Evolutionary conservation across 2,113 vertebrate species (phyloP).

Genomic region (Muntiacus muntjak): DNA sequence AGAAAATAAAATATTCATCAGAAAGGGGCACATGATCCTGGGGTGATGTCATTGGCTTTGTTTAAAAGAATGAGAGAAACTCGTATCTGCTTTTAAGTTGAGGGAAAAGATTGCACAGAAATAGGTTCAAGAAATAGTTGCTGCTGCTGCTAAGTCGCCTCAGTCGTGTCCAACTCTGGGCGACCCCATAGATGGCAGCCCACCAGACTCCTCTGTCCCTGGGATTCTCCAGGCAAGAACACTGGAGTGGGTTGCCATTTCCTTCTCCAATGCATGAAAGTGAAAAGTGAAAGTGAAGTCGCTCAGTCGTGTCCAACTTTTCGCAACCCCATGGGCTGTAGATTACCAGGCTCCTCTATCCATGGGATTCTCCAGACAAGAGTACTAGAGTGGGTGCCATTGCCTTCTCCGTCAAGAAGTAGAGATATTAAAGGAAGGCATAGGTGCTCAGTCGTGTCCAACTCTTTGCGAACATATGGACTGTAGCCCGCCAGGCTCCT

Average conservation of each 20-base stretch:
- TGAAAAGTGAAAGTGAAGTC: too few species aligned
- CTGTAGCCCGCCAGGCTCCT: rapidly evolving
- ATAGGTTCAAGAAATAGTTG: neutral
- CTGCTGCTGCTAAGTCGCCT: neutral
- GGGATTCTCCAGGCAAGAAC: neutral
- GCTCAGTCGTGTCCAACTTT: too few species aligned
- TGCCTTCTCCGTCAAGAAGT: neutral
- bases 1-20: neutral
- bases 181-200: neutral
- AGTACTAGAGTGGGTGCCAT: neutral
- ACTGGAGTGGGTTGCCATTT: too few species aligned
- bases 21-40: neutral
- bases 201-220: neutral
- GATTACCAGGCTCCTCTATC: too few species aligned
- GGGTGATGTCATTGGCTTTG: neutral
- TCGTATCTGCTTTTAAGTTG: neutral
- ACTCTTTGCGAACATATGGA: rapidly evolving
- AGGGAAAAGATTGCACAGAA: neutral
- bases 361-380: too few species aligned
- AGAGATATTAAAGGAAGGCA: neutral
- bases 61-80: neutral
- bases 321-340: rapidly evolving
- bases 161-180: neutral
- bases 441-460: neutral
- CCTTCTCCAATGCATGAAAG: too few species aligned